Conservation (phyloP, 2,113 vertebrate genomes). For the Cromileptes altivelis region DNA sequence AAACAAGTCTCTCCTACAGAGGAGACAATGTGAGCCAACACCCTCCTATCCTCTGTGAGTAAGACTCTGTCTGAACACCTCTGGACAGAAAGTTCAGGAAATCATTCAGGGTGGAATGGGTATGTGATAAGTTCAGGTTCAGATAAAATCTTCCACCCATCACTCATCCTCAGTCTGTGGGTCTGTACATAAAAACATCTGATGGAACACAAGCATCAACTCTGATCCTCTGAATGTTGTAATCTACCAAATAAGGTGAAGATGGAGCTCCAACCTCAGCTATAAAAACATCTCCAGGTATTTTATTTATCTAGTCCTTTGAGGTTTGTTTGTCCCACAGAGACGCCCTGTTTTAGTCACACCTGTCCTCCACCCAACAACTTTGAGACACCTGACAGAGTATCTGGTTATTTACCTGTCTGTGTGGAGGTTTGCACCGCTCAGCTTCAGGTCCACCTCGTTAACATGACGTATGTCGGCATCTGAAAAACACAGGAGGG, state of each 20-base stretch:
- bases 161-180: background rate
- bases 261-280: background rate
- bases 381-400: no score
- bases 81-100: background rate
- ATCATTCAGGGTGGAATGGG: background rate
- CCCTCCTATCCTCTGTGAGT: no score
- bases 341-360: background rate
- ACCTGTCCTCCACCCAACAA: background rate
- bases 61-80: no score
- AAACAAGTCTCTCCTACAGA: no score
- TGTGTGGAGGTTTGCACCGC: background rate
- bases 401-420: background rate
- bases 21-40: no score
- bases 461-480: background rate
- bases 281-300: background rate
- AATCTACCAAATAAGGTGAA: background rate
- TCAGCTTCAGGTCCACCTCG: background rate
- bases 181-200: background rate
- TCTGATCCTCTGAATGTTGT: background rate
- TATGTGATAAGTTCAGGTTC: background rate
- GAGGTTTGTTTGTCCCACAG: background rate
- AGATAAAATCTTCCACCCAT: background rate
- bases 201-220: constrained; percentile 18
- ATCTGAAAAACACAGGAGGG: background rate
- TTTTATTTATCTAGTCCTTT: constrained; percentile 2